Conservation (phyloP, 2,113 vertebrate genomes). For the Odocoileus hemionus region DNA sequence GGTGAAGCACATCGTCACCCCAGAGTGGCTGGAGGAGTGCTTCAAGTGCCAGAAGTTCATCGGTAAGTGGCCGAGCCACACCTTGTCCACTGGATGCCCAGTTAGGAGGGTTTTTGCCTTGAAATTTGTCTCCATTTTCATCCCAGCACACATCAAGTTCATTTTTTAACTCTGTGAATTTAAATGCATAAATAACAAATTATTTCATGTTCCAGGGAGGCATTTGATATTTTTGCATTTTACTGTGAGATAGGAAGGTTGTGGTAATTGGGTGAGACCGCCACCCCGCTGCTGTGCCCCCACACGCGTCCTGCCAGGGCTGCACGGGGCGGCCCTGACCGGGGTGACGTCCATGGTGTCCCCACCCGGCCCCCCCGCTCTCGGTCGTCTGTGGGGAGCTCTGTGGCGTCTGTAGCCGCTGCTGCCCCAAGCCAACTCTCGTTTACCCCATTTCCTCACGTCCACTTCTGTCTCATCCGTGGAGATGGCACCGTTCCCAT, state of each 20-base stretch:
- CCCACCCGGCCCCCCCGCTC: rapidly evolving
- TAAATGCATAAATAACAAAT: not conserved
- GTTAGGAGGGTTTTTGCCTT: not conserved
- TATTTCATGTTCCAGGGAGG: not conserved
- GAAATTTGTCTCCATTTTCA: not conserved
- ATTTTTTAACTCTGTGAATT: not conserved
- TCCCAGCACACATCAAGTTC: not conserved
- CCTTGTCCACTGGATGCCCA: not conserved
- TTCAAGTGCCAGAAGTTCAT: slow-evolving; percentile 94
- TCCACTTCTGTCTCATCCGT: not conserved
- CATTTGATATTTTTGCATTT: not conserved
- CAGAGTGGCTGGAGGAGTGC: slow-evolving; percentile 96
- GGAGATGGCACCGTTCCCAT: not conserved
- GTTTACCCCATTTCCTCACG: rapidly evolving
- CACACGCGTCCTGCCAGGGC: not conserved
- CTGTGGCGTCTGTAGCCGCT: not conserved
- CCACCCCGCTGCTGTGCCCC: rapidly evolving
- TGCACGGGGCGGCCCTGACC: not conserved
- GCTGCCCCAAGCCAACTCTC: rapidly evolving
- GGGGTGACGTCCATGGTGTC: rapidly evolving
- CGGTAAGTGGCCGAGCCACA: slow-evolving; percentile 83
- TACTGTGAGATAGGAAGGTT: too few species aligned
- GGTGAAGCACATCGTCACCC: slow-evolving; percentile 93
- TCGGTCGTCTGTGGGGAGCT: rapidly evolving
- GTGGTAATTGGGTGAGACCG: rapidly evolving